Evolutionary conservation across 2,888 invertebrate genomes (phyloP).

Genomic region (Drosophila anceps): DNA sequence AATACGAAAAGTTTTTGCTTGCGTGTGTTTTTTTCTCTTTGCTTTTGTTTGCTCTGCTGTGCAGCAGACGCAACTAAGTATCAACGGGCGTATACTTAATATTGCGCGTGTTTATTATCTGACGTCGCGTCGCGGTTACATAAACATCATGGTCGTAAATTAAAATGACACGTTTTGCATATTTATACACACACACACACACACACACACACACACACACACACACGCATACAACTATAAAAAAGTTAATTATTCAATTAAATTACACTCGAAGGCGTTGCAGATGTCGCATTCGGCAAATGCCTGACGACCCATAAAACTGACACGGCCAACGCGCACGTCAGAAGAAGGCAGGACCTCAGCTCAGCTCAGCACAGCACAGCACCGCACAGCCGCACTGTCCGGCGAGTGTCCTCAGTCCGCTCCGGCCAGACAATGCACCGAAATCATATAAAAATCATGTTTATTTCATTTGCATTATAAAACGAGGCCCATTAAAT

Average conservation of each 20-base stretch:
- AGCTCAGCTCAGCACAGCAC: no score
- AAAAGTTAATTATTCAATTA: constrained; percentile 80
- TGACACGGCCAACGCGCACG: constrained; percentile 70
- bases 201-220: not conserved
- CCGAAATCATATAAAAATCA: constrained; percentile 79
- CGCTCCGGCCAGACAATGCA: constrained; percentile 27
- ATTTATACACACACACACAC: constrained; percentile 48
- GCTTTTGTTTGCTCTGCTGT: not conserved
- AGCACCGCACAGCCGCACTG: not conserved
- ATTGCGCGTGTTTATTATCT: constrained; percentile 80
- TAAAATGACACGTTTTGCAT: constrained; percentile 82
- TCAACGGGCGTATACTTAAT: constrained; percentile 73
- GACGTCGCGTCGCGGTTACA: constrained; percentile 55
- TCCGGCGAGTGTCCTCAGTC: not conserved
- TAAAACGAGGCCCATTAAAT: constrained; percentile 75
- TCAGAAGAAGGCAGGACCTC: constrained; percentile 54
- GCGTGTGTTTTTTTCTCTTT: not conserved
- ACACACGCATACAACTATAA: constrained; percentile 65
- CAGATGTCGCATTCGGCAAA: constrained; percentile 73
- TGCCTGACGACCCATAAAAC: constrained; percentile 79
- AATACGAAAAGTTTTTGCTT: not conserved
- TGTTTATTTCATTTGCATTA: constrained; percentile 82
- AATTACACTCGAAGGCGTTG: constrained; percentile 82
- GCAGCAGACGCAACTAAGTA: constrained; percentile 11
- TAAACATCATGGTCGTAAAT: constrained; percentile 78